phyloP scores from a whole-genome alignment of 1,140 invertebrate genomes.

The Pseudachorutes palmiensis region DNA sequence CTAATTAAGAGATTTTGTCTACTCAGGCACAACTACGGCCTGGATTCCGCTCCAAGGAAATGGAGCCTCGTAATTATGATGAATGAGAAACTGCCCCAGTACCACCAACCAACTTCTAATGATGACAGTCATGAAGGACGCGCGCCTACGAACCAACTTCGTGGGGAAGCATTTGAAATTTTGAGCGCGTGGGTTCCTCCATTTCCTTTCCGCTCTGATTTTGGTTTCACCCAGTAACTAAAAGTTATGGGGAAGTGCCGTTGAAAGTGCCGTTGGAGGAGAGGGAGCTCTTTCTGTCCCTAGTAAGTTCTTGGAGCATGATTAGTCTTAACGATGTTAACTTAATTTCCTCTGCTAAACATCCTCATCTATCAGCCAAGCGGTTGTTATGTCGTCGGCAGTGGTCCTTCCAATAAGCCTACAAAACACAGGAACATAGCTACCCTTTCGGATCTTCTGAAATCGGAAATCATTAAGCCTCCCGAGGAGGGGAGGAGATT shows the following conservation, averaged over 20 bases:
- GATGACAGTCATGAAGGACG: not conserved
- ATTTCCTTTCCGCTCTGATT: not conserved
- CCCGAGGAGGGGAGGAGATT: not conserved
- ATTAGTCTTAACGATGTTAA: slow-evolving; percentile 3
- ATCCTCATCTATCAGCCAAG: not conserved
- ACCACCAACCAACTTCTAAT: not conserved
- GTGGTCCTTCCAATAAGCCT: too few relatives aligned
- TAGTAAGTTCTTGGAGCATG: not conserved
- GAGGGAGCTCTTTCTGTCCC: too few relatives aligned
- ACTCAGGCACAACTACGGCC: too few relatives aligned
- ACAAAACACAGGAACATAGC: too few relatives aligned
- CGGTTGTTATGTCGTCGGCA: too few relatives aligned
- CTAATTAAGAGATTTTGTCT: slow-evolving; percentile 7
- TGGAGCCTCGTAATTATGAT: slow-evolving; percentile 6
- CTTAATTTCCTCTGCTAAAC: slow-evolving; percentile 7
- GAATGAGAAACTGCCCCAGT: not conserved
- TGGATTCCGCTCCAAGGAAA: too few relatives aligned
- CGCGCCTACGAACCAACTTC: not conserved
- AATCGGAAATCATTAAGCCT: slow-evolving; percentile 6
- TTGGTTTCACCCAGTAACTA: too few relatives aligned
- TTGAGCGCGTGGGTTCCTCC: too few relatives aligned
- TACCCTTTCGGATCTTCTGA: not conserved
- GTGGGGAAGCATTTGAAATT: too few relatives aligned
- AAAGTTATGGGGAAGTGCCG: too few relatives aligned
- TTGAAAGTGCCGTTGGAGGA: too few relatives aligned